Conservation (phyloP, 2,888 invertebrate species). For the Macrosoma leucophasiata region DNA sequence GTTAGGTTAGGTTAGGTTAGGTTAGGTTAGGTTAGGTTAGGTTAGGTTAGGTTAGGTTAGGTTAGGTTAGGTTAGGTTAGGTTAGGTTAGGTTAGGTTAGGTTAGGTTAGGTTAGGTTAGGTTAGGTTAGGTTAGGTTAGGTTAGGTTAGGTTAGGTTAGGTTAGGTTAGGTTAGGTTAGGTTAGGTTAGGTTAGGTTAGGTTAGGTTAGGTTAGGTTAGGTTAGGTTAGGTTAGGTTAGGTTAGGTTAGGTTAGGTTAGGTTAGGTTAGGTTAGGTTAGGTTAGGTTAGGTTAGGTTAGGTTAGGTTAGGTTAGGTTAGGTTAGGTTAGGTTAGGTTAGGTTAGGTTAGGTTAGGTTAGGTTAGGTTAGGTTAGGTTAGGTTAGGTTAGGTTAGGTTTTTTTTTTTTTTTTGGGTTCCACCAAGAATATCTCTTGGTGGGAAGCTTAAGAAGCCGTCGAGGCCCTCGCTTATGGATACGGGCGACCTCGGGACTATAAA, state of each 20-base stretch:
- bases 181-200: no score
- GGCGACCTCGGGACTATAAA: no score
- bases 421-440: no score
- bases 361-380: slow-evolving; percentile 20
- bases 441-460: no score
- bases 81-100: slow-evolving; percentile 7
- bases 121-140: slow-evolving; percentile 11
- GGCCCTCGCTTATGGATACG: no score
- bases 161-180: slow-evolving; percentile 18
- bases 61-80: slow-evolving; percentile 9
- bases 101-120: slow-evolving; percentile 15
- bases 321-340: slow-evolving; percentile 17
- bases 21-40: slow-evolving; percentile 16
- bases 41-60: slow-evolving; percentile 16
- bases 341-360: slow-evolving; percentile 18
- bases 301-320: no score
- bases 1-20: slow-evolving; percentile 20
- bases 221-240: no score
- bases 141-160: slow-evolving; percentile 13
- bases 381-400: slow-evolving; percentile 16
- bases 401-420: background rate
- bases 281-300: no score
- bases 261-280: no score
- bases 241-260: no score
- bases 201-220: no score